phyloP scores from a whole-genome alignment of 2,113 vertebrate genomes.

The Mastomys coucha region DNA sequence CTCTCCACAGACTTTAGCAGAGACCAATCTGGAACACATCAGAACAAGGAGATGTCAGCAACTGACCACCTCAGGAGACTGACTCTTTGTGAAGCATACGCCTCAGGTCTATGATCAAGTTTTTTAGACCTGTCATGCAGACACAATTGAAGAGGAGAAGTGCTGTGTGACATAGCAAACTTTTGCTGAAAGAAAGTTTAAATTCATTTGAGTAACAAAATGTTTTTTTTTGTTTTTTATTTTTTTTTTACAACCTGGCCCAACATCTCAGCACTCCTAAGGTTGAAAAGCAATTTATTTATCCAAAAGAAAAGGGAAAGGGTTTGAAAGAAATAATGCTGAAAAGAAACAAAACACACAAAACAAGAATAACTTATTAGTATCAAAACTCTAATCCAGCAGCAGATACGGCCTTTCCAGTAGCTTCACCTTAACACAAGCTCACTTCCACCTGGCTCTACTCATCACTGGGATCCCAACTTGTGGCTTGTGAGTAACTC shows the following conservation, averaged over 20 bases:
- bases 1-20: too few species aligned
- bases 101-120: too few species aligned
- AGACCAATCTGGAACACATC: too few species aligned
- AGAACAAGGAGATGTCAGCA: too few species aligned
- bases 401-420: too few species aligned
- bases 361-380: neutral
- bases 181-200: constrained; percentile 42
- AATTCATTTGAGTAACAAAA: constrained; percentile 54
- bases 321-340: neutral
- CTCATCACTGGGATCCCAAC: neutral
- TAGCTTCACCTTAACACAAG: neutral
- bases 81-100: too few species aligned
- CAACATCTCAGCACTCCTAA: neutral
- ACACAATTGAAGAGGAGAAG: too few species aligned
- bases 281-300: neutral
- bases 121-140: too few species aligned
- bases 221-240: too few species aligned
- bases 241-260: neutral
- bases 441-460: neutral
- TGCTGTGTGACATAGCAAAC: neutral
- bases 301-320: neutral
- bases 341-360: neutral
- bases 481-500: neutral
- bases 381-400: neutral
- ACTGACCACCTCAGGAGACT: too few species aligned